phyloP scores from a whole-genome alignment of 1,140 invertebrate species.

The Drosophila obscura region DNA sequence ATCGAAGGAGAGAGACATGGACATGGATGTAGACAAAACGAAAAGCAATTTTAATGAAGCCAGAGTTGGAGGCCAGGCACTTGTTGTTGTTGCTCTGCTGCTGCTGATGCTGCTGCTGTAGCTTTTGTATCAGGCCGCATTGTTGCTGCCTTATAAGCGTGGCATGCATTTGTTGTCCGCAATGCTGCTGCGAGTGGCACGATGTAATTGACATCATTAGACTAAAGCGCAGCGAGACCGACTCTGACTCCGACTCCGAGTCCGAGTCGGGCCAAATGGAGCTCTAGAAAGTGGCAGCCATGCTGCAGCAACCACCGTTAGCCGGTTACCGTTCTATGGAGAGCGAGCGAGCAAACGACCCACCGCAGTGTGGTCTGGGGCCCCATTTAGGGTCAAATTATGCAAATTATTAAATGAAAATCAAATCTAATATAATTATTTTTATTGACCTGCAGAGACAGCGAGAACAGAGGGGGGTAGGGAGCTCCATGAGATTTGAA shows the following conservation, averaged over 20 bases:
- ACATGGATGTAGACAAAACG: conserved; percentile 48
- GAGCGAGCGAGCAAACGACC: conserved; percentile 19
- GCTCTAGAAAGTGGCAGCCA: conserved; percentile 67
- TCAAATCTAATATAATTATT: conserved; percentile 62
- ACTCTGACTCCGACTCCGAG: conserved; percentile 2
- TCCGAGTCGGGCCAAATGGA: conserved; percentile 44
- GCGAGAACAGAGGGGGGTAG: too few species aligned
- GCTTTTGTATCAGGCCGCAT: conserved; percentile 51
- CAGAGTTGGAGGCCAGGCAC: conserved; percentile 60
- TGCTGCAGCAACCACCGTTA: conserved; percentile 7
- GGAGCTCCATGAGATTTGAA: conserved; percentile 35
- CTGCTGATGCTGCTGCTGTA: conserved; percentile 33
- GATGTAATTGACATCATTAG: conserved; percentile 81
- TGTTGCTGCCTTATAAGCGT: conserved; percentile 76
- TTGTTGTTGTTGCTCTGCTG: conserved; percentile 44
- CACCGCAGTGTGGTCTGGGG: conserved; percentile 14
- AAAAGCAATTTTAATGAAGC: conserved; percentile 78
- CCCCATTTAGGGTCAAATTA: conserved; percentile 40
- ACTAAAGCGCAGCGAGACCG: conserved; percentile 70
- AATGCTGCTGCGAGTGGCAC: conserved; percentile 68
- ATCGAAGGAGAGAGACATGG: conserved; percentile 52
- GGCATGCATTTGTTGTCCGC: conserved; percentile 73
- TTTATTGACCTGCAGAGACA: conserved; percentile 9
- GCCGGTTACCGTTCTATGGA: conserved; percentile 16
- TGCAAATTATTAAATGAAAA: conserved; percentile 63